Evolutionary conservation across 1,140 invertebrate species (phyloP).

Genomic region (Ceratosolen solmsi): DNA sequence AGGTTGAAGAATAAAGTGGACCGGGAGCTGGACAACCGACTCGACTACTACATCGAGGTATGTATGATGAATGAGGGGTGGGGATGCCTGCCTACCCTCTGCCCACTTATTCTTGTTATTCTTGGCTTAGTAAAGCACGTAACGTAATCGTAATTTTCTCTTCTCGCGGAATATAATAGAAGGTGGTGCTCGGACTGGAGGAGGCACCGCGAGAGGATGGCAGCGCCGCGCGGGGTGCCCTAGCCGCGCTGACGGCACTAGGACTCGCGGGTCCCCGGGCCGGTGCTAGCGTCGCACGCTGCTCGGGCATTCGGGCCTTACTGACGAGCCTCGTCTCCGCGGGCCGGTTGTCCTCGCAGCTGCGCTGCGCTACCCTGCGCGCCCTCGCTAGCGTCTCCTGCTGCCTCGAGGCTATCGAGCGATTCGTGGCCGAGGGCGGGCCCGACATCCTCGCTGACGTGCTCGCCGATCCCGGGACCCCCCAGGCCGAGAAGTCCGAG

Average conservation of each 20-base stretch:
- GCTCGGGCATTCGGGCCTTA: conserved; percentile 77
- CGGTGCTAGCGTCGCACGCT: conserved; percentile 77
- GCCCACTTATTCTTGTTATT: neutral
- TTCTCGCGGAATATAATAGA: conserved; percentile 51
- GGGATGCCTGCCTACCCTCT: too few relatives aligned
- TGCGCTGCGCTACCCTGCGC: conserved; percentile 75
- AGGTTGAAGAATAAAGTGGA: conserved; percentile 62
- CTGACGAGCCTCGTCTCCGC: conserved; percentile 68
- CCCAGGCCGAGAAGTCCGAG: conserved; percentile 76
- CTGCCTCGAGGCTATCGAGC: conserved; percentile 76
- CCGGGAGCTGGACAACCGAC: conserved; percentile 59
- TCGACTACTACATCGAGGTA: conserved; percentile 71
- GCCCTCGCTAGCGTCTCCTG: conserved; percentile 80
- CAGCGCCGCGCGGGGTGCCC: conserved; percentile 62
- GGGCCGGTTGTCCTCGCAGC: conserved; percentile 71
- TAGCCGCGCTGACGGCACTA: conserved; percentile 71
- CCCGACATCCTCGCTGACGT: conserved; percentile 78
- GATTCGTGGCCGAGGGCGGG: conserved; percentile 78
- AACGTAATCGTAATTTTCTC: neutral
- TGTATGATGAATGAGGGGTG: neutral
- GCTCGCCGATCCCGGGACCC: conserved; percentile 63
- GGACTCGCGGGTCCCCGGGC: conserved; percentile 76
- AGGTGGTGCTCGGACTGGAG: conserved; percentile 65
- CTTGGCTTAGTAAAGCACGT: too few relatives aligned
- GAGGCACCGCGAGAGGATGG: conserved; percentile 62